Conservation (phyloP, 2,797 vertebrate species). For the Chrosomus eos region DNA sequence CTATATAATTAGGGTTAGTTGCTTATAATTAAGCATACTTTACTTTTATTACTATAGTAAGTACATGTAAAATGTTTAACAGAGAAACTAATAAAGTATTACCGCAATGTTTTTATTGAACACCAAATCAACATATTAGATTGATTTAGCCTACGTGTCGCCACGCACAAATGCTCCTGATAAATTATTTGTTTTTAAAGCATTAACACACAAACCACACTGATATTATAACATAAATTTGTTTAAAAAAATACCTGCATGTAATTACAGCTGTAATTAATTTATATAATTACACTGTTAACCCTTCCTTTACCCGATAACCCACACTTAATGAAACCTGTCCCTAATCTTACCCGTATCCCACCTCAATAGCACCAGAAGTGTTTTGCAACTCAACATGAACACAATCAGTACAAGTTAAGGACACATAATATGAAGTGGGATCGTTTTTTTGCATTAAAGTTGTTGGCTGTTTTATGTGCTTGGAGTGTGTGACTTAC, state of each 20-base stretch:
- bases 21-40: not conserved
- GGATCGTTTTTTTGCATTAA: not conserved
- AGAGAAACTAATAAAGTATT: not conserved
- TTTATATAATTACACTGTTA: not conserved
- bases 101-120: not conserved
- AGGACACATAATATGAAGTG: not conserved
- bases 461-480: not conserved
- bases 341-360: too few species aligned
- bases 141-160: too few species aligned
- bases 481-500: slow-evolving; percentile 69
- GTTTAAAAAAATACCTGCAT: not conserved
- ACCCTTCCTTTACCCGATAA: not conserved
- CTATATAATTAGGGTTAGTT: too few species aligned
- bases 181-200: too few species aligned
- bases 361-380: not conserved
- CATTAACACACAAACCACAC: too few species aligned
- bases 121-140: not conserved
- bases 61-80: not conserved
- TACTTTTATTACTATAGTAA: not conserved
- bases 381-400: not conserved
- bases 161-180: too few species aligned
- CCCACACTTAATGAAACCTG: not conserved
- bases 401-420: not conserved
- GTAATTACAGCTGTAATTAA: not conserved
- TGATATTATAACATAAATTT: too few species aligned